Base-by-base conservation (phyloP, 2,797 vertebrate species). In the Psittacula echo region DNA sequence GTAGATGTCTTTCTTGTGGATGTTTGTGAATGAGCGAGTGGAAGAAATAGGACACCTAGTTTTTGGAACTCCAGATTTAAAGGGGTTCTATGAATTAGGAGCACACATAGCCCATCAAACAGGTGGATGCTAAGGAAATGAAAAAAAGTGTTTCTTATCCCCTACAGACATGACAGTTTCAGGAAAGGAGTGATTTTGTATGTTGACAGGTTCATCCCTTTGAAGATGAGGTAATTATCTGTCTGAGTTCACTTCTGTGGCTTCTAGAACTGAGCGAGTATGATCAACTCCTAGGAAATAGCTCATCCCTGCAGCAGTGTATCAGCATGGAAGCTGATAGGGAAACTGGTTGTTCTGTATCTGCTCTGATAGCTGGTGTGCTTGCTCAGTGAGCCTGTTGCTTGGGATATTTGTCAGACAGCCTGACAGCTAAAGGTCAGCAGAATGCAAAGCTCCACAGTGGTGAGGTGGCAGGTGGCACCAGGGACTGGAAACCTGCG, bases 161-260 rank as follows among this genome's bases (percentile, higher is more conserved):
- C 54, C 80, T 79, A 67, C 41, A 81, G 68, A 89, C 85, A 66
- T 19, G 93, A 94, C 91, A 89, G 21, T 91, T 81, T 83, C 86
- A 94, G 94, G 75, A 53, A 77, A 70, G 74, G 73, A 87, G 68
- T 32, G 71, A 56, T 66, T 85, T 90, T 64, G 17, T 44, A 26
- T 77, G 94, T 82, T 96, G 94, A 94, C 89, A 87, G 83, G 79
- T 94, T 95, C 94, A 93, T 90, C 77, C 89, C 93, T 95, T 85
- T 93, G 95, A 97, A 85, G 86, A 91, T 93, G 89, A 96, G 93
- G 48, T 68, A 56, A 94, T 96, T 92, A 94, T 96, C 84, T 94
- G 93, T 94, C n/a, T 94, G 95, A 95, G 87, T 94, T 96, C 96
- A 95, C 94, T 92, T 92, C 78, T 45, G 23, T 66, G 83, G 70